These are phyloP conservation scores for Brachyrhaphis roseni DNA, from an alignment of 2,797 vertebrate genomes.

Conservation along the genomic window DNA sequence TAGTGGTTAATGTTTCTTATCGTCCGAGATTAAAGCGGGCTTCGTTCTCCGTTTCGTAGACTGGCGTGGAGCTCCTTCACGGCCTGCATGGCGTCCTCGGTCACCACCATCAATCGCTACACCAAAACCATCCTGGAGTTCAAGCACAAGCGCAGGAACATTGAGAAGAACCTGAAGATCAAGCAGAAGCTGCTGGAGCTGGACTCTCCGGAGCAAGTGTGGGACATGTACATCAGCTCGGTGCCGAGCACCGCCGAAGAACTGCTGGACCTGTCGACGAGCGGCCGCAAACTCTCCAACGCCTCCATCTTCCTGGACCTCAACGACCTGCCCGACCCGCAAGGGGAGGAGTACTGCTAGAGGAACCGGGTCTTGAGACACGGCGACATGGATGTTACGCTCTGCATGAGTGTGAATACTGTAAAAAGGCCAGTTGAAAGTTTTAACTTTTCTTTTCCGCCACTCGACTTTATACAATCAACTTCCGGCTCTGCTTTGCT, in stretches of 20 bases:
- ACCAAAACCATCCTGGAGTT: conserved; percentile 90
- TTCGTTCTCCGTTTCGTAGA: conserved; percentile 63
- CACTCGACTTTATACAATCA: neutral
- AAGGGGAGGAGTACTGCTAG: conserved; percentile 81
- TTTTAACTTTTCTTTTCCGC: neutral
- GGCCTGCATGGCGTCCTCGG: conserved; percentile 91
- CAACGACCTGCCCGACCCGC: conserved; percentile 70
- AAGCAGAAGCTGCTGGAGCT: conserved; percentile 85
- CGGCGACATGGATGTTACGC: neutral
- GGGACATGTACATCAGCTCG: conserved; percentile 90
- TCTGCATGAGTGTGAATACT: conserved; percentile 10
- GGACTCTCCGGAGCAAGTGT: conserved; percentile 85
- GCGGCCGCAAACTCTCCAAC: conserved; percentile 80
- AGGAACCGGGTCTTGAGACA: conserved; percentile 17
- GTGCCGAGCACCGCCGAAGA: conserved; percentile 84
- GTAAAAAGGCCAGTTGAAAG: conserved; percentile 10
- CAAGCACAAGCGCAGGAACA: conserved; percentile 88
- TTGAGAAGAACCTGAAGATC: conserved; percentile 89
- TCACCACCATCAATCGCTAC: conserved; percentile 90
- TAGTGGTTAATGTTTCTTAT: neutral
- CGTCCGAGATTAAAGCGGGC: neutral
- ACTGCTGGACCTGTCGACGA: conserved; percentile 79
- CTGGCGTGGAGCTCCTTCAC: conserved; percentile 93
- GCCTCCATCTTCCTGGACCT: conserved; percentile 84
- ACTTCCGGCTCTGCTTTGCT: neutral